Percentiles rank a stretch among this genome's conserved stretches.
Conservation (phyloP, 2,888 invertebrate genomes). For the Microctonus aethiopoides region DNA sequence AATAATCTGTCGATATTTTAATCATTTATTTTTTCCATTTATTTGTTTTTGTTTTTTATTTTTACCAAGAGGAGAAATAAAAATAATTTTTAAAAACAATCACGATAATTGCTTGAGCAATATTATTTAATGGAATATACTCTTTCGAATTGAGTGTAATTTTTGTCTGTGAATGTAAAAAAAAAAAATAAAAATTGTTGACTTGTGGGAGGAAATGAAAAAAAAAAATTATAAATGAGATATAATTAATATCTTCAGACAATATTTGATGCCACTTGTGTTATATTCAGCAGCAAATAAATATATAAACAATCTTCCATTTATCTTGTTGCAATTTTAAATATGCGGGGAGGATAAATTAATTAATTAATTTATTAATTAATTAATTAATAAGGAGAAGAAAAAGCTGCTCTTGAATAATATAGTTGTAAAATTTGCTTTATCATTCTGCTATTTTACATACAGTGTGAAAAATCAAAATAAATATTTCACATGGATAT, state of each 20-base stretch:
- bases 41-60: too few relatives aligned
- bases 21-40: neutral
- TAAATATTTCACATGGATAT: neutral
- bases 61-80: neutral
- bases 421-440: neutral
- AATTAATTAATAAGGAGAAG: neutral
- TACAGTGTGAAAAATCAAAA: neutral
- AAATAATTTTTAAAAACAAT: neutral
- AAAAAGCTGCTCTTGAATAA: neutral
- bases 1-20: neutral
- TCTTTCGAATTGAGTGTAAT: neutral
- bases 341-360: too few relatives aligned
- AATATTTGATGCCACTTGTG: slow-evolving; percentile 24
- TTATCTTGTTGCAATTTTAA: too few relatives aligned
- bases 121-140: neutral
- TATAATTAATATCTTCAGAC: slow-evolving; percentile 7
- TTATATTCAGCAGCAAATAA: neutral
- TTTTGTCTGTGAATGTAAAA: neutral
- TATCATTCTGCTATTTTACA: neutral
- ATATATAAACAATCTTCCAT: slow-evolving; percentile 4
- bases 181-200: neutral
- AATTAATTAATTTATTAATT: neutral
- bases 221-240: neutral
- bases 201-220: neutral
- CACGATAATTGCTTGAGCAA: neutral